Conservation (phyloP, 1,140 invertebrate species). For the Homalodisca vitripennis region DNA sequence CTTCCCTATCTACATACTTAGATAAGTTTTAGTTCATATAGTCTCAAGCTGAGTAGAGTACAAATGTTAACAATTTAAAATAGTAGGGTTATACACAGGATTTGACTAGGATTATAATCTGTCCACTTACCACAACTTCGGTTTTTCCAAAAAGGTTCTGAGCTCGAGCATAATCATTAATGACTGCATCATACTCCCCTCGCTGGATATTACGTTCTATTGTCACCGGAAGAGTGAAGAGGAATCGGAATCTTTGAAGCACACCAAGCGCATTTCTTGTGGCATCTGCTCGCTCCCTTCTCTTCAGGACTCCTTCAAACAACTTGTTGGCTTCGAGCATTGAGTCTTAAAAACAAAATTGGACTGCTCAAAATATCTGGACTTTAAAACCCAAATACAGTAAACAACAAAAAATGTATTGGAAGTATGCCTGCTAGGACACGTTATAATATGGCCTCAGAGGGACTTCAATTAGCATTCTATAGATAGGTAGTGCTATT, state of each 20-base stretch:
- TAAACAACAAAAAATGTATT: no score
- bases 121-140: constrained; percentile 73
- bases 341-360: constrained; percentile 70
- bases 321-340: constrained; percentile 89
- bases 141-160: constrained; percentile 96
- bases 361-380: no score
- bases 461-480: no score
- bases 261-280: constrained; percentile 93
- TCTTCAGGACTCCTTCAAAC: constrained; percentile 89
- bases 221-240: constrained; percentile 92
- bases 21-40: no score
- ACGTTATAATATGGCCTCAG: no score
- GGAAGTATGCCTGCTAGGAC: no score
- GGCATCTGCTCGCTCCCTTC: constrained; percentile 93
- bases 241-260: constrained; percentile 84
- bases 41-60: no score
- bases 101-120: constrained; percentile 26
- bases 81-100: constrained; percentile 2
- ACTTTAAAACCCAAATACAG: no score
- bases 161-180: constrained; percentile 96
- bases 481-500: no score
- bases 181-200: constrained; percentile 95
- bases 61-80: no score
- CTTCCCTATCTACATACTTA: no score
- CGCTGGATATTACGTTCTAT: constrained; percentile 93